Evolutionary conservation across 2,113 vertebrate genomes (phyloP).

Genomic region (Bufo gargarizans): DNA sequence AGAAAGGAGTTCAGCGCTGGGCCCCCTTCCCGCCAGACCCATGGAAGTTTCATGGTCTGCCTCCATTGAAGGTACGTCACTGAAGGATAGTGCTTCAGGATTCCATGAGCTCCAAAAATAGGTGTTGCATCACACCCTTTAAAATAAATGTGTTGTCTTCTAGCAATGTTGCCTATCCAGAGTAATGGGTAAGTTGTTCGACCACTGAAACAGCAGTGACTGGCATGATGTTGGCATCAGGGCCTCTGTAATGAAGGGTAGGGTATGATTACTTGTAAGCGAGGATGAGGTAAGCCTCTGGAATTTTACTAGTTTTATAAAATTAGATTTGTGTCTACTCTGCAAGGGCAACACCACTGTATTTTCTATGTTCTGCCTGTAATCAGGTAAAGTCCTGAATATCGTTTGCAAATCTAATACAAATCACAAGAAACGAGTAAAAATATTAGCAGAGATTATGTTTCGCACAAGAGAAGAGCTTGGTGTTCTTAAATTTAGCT

Average conservation of each 20-base stretch:
- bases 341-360: neutral
- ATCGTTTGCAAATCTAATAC: neutral
- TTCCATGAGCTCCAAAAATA: too few species aligned
- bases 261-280: neutral
- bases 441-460: constrained; percentile 5
- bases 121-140: too few species aligned
- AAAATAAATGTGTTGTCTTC: too few species aligned
- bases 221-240: neutral
- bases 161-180: neutral
- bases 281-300: neutral
- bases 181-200: neutral
- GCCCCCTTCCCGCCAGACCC: too few species aligned
- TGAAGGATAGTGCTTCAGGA: too few species aligned
- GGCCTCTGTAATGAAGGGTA: neutral
- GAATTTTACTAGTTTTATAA: neutral
- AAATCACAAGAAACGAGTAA: neutral
- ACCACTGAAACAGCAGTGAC: too few species aligned
- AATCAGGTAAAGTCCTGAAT: neutral
- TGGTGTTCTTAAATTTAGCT: neutral
- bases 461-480: neutral
- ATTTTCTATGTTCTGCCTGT: neutral
- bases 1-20: too few species aligned
- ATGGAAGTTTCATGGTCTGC: too few species aligned
- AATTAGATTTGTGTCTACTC: neutral
- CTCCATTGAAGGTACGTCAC: too few species aligned